Conservation (phyloP, 2,797 vertebrate genomes). For the Enteromius fasciolatus region DNA sequence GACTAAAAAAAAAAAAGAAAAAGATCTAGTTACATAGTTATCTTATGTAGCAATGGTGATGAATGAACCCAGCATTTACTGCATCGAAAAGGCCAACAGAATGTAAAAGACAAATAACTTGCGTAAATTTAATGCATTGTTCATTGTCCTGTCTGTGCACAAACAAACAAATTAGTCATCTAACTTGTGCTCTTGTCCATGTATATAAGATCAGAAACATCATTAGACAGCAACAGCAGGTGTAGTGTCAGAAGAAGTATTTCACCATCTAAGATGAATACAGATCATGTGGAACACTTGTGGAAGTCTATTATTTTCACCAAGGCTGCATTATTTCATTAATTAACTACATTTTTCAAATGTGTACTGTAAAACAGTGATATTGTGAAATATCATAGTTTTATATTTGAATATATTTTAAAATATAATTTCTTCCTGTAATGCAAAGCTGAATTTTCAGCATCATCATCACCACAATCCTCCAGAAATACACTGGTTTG, state of each 20-base stretch:
- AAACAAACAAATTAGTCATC: constrained; percentile 25
- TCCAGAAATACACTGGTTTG: not conserved
- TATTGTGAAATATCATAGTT: not conserved
- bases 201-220: not conserved
- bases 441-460: not conserved
- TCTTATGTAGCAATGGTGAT: constrained; percentile 6
- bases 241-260: constrained; percentile 1
- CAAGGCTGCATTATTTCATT: not conserved
- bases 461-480: not conserved
- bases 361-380: not conserved
- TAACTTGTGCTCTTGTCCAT: constrained; percentile 5
- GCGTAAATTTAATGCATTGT: constrained; percentile 1
- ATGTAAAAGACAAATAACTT: not conserved
- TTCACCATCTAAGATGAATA: not conserved
- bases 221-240: constrained; percentile 10
- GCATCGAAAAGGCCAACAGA: not conserved
- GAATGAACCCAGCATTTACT: not conserved
- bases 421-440: not conserved
- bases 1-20: constrained; percentile 3
- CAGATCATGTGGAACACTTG: constrained; percentile 9
- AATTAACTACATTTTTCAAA: no score
- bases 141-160: constrained; percentile 41
- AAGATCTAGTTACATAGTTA: not conserved
- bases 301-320: not conserved
- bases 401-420: no score